phyloP scores from a whole-genome alignment of 2,888 invertebrate genomes.

The Drosophila aldrichi region DNA sequence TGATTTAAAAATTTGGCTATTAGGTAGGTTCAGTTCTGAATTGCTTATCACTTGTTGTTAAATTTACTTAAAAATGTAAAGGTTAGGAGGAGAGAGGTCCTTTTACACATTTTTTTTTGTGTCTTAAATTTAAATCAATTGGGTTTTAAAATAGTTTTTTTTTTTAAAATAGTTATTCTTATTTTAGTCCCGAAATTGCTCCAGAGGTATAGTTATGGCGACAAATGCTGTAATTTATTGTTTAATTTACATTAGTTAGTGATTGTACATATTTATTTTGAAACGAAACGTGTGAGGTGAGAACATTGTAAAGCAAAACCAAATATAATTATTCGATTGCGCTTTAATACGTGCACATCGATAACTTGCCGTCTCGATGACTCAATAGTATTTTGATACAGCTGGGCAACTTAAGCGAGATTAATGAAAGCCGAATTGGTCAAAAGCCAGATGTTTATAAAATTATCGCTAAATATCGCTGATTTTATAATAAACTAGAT shows the following conservation, averaged over 20 bases:
- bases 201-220: too few relatives aligned
- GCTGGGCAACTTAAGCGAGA: slow-evolving; percentile 13
- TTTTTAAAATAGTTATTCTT: too few relatives aligned
- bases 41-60: too few relatives aligned
- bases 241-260: not conserved
- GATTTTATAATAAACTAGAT: slow-evolving; percentile 15
- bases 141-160: too few relatives aligned
- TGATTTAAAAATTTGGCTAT: too few relatives aligned
- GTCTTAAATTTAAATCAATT: too few relatives aligned
- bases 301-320: not conserved
- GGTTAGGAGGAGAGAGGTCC: too few relatives aligned
- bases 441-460: slow-evolving; percentile 23
- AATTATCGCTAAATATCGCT: slow-evolving; percentile 7
- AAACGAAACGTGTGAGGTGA: not conserved
- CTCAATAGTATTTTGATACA: slow-evolving; percentile 18
- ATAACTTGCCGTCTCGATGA: slow-evolving; percentile 7
- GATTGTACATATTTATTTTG: not conserved
- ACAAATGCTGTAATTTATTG: too few relatives aligned
- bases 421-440: slow-evolving; percentile 21
- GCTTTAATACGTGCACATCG: slow-evolving; percentile 1
- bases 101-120: too few relatives aligned
- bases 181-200: too few relatives aligned
- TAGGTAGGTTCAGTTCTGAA: too few relatives aligned
- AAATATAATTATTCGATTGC: not conserved
- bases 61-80: too few relatives aligned